Evolutionary conservation across 2,888 invertebrate genomes (phyloP), one percentile per base, ranked within the genome.

Genomic region (Punctoribates punctum): DNA sequence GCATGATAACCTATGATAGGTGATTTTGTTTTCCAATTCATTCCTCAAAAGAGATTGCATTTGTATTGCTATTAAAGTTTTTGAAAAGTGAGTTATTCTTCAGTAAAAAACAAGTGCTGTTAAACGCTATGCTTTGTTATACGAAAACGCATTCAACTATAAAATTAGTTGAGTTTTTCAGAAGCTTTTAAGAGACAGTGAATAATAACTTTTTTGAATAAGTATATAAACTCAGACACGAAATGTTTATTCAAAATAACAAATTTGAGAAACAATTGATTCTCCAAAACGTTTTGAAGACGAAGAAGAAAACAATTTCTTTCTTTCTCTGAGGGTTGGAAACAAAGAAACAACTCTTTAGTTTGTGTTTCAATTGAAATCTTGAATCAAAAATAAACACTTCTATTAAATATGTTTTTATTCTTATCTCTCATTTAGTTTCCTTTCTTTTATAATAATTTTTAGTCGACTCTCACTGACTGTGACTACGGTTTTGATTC

Each of bases 241-340:
- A 65, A 46, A 70, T 70, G 42, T 70, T 70, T 70, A 46, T 70
- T 70, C 42, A n/a, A 38, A 70, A 65, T 25, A 65, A 65, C 62
- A 65, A 38, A 70, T 46, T 70, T 6, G 46, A 46, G 42, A 70
- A 23, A 70, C 70, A 70, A 70, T 70, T 42, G 15, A 23, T 38
- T 70, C 13, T 38, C 34, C 34, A 34, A 70, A 70, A 42, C 23
- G 38, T 70, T 70, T 70, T 29, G 11, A 3, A 60, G 20, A 60
- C 1, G 60, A 11, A 20, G 17, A 20, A 60, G 11, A 60, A 65
- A 65, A 65, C n/a, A 65, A n/a, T 65, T 65, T 65, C 23, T 57
- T 57, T 25, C 57, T 57, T 48, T 48, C 17, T 48, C 25, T 5
- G 23, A 11, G 13, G 23, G 13, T 54, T 57, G 25, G 11, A 25